Base-by-base conservation (phyloP, 1,140 invertebrate genomes). In the Xylocopa sonorina region DNA sequence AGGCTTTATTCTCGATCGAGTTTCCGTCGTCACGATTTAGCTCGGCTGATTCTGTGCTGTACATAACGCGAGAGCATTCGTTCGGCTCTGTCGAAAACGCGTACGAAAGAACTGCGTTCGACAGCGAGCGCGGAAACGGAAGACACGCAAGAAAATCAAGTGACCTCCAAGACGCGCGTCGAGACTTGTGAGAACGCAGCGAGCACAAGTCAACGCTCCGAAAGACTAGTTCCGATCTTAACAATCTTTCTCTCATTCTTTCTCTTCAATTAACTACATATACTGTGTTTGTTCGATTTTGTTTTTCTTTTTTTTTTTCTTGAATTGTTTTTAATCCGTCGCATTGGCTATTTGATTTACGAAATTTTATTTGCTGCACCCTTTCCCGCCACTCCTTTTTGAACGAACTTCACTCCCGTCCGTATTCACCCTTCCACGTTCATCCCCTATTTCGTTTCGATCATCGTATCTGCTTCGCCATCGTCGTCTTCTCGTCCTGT, bases 321-420 rank as follows among this genome's bases (percentile, higher is more conserved):
- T 92, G 89, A 84, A 88, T 87, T 84, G 79, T 90, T 62, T 55
- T 77, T 58, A 57, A 72, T 84, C 67, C 27, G 64, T 60, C 63
- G 55, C 78, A 91, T 85, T 91, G 92, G 92, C 92, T 81, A 94
- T 94, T 94, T 94, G 93, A 94, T 94, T 94, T 92, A 93, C 92
- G 87, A 85, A 93, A 93, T 94, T 94, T 95, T 95, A 60, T 92
- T 94, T 95, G 93, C 94, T 94, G 92, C 94, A 93, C 93, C 93
- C 93, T 84, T 87, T 83, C 87, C 87, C 46, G 21, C 24, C 63
- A 43, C 41, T 57, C 83, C n/a, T 38, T 6, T 29, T 9, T 12
- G 10, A 0, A 53, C 21, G 29, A 29, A 21, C 38, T 87, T 88
- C 86, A 82, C 18, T 84, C 48, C 62, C 67, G 50, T 81, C 57